Percentiles rank a stretch among this genome's conserved stretches.
Conservation (phyloP, 2,797 vertebrate species). For the Ctenopoma kingsleyae region DNA sequence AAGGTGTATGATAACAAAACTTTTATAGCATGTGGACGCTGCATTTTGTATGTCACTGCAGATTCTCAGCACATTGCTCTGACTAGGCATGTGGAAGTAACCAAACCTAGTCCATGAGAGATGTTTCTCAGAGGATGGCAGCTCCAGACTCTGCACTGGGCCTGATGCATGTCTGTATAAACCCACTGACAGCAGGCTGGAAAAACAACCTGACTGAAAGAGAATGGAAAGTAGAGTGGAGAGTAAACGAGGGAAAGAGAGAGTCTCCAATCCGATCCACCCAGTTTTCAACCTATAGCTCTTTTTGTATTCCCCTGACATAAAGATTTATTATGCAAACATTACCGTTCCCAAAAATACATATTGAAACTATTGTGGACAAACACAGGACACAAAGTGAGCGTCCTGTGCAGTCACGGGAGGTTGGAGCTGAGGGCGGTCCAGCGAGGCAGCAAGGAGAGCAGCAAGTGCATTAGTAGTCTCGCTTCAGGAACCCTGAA, state of each 20-base stretch:
- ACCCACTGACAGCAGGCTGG: conserved; percentile 70
- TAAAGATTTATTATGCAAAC: conserved; percentile 86
- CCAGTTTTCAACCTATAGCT: conserved; percentile 77
- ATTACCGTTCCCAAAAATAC: conserved; percentile 85
- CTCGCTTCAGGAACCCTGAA: conserved; percentile 81
- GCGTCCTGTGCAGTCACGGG: conserved; percentile 75
- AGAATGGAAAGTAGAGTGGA: conserved; percentile 68
- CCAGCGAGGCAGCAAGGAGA: conserved; percentile 30
- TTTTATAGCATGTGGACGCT: conserved; percentile 3
- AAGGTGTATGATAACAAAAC: conserved; percentile 9
- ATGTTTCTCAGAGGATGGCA: conserved; percentile 38
- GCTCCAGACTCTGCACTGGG: conserved; percentile 35
- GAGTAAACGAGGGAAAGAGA: conserved; percentile 49
- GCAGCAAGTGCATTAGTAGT: conserved; percentile 75
- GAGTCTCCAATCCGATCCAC: conserved; percentile 62
- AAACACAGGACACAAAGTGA: conserved; percentile 83
- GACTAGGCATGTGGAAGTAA: conserved; percentile 14
- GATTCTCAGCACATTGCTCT: conserved; percentile 7
- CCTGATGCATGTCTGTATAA: conserved; percentile 64
- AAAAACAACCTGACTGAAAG: conserved; percentile 71
- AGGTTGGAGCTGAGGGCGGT: conserved; percentile 68
- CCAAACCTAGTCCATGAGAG: conserved; percentile 22
- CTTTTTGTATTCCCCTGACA: conserved; percentile 82
- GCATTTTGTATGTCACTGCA: no score
- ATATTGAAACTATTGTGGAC: conserved; percentile 85